A percentile compares a stretch with the other conserved stretches of the same genome.
These are phyloP conservation scores for Andrena bicolor DNA, from an alignment of 2,888 invertebrate species.

Conservation along the genomic window DNA sequence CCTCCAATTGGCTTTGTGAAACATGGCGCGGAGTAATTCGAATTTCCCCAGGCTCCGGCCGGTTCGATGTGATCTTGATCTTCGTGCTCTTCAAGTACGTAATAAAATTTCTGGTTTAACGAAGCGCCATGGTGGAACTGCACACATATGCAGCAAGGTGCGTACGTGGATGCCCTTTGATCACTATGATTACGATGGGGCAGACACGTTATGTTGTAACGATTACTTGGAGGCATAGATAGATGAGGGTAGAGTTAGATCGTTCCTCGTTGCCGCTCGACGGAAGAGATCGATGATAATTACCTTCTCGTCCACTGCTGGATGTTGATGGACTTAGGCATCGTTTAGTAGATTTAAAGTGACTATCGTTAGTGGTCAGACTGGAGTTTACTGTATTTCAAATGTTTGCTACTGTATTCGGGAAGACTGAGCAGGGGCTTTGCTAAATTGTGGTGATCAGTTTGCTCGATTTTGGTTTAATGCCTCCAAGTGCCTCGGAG, in stretches of 20 bases:
- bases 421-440: no score
- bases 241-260: not conserved
- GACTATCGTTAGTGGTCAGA: no score
- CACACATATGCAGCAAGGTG: not conserved
- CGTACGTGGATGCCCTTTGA: no score
- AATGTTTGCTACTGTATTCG: no score
- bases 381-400: no score
- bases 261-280: slow-evolving; percentile 3
- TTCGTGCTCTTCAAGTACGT: not conserved
- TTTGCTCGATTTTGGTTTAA: no score
- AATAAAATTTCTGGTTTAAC: not conserved
- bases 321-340: not conserved
- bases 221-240: not conserved
- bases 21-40: not conserved
- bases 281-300: slow-evolving; percentile 2
- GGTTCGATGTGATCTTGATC: not conserved
- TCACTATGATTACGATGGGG: not conserved
- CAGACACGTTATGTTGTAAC: not conserved
- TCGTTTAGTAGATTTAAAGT: no score
- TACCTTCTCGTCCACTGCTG: not conserved
- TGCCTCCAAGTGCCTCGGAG: no score
- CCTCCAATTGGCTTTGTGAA: no score
- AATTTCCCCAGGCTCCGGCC: not conserved
- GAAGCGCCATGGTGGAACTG: not conserved
- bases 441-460: no score